Evolutionary conservation across 2,797 vertebrate genomes (phyloP).

Genomic region (Lemur catta): DNA sequence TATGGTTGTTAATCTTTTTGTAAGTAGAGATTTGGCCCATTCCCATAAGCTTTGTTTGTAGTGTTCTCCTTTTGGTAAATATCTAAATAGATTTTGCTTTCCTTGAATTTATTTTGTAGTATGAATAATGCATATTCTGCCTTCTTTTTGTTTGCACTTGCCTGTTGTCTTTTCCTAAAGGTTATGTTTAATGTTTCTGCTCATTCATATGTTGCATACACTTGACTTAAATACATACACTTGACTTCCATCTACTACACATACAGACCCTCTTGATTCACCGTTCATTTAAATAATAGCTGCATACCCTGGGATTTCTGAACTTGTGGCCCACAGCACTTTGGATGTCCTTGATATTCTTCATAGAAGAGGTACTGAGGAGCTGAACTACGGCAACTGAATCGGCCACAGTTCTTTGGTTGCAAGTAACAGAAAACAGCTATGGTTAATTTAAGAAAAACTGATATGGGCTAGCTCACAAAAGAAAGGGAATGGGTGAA

Average conservation of each 20-base stretch:
- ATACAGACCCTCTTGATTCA: background rate
- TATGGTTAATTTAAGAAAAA: background rate
- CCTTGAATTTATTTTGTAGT: constrained; percentile 59
- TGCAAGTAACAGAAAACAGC: background rate
- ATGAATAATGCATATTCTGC: constrained; percentile 70
- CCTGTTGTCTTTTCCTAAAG: constrained; percentile 72
- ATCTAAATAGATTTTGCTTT: constrained; percentile 66
- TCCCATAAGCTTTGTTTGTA: constrained; percentile 27
- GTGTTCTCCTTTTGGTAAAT: constrained; percentile 59
- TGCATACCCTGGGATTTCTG: background rate
- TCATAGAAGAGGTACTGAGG: background rate
- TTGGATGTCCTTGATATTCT: background rate
- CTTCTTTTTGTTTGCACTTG: constrained; percentile 67
- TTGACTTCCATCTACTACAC: constrained; percentile 48
- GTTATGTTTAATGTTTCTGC: constrained; percentile 72
- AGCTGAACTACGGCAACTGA: background rate
- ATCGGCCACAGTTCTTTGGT: background rate
- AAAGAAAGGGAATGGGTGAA: background rate
- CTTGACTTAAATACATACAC: constrained; percentile 58
- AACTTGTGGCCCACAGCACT: background rate
- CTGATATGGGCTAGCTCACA: background rate
- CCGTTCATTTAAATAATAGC: constrained; percentile 37
- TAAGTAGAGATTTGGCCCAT: background rate
- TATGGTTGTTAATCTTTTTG: constrained; percentile 40
- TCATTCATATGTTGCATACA: constrained; percentile 66